Evolutionary conservation across 1,140 invertebrate genomes (phyloP).

Genomic region (Listronotus bonariensis): DNA sequence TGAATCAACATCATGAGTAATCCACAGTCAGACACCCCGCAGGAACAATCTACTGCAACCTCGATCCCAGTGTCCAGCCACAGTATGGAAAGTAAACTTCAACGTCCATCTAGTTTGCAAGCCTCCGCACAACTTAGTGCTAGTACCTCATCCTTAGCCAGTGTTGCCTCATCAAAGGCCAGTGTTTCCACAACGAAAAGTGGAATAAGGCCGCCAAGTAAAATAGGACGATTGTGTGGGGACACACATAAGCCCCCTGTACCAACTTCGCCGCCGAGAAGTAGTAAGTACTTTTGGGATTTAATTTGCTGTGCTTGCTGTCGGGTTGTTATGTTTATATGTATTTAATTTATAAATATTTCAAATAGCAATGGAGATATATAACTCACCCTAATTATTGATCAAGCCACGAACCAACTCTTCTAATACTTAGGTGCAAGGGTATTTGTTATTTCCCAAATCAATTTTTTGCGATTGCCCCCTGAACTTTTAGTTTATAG

Average conservation of each 20-base stretch:
- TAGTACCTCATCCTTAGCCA: constrained; percentile 47
- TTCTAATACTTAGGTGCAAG: no score
- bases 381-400: no score
- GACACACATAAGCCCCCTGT: constrained; percentile 63
- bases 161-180: constrained; percentile 39
- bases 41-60: background rate
- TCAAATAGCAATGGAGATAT: no score
- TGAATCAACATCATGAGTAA: background rate
- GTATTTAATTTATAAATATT: no score
- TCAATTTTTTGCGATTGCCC: no score
- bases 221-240: constrained; percentile 65
- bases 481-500: no score
- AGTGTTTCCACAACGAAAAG: constrained; percentile 44
- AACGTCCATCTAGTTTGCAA: constrained; percentile 12
- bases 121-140: constrained; percentile 18
- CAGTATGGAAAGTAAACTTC: constrained; percentile 8
- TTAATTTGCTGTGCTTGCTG: background rate
- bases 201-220: constrained; percentile 65
- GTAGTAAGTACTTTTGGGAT: constrained; percentile 52
- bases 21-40: background rate
- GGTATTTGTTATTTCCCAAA: no score
- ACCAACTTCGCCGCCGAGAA: constrained; percentile 61
- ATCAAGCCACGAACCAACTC: no score
- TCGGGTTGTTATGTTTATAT: no score
- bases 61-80: background rate